phyloP scores from a whole-genome alignment of 2,888 invertebrate genomes.

The Flabesymbios commensalis region DNA sequence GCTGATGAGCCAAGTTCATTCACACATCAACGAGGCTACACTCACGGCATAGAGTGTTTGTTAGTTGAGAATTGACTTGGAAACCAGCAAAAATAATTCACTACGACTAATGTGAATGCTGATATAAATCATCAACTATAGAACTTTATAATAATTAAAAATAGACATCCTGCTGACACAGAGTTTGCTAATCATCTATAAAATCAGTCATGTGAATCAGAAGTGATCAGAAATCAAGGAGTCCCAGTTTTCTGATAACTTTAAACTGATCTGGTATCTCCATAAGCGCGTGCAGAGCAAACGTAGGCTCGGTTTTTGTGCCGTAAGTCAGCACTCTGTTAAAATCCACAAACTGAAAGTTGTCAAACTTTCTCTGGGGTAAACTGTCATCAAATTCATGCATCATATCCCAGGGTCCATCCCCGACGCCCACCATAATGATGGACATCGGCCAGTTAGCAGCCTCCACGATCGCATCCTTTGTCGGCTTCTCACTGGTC shows the following conservation, averaged over 20 bases:
- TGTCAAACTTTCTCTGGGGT: conserved; percentile 64
- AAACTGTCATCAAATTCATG: conserved; percentile 64
- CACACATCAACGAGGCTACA: too few relatives aligned
- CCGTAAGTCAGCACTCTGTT: conserved; percentile 54
- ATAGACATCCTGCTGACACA: too few relatives aligned
- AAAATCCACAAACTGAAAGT: conserved; percentile 66
- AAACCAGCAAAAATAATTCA: too few relatives aligned
- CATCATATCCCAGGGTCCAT: conserved; percentile 66
- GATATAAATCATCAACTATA: too few relatives aligned
- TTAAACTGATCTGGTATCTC: conserved; percentile 65
- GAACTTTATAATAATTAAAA: too few relatives aligned
- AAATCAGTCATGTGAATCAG: too few relatives aligned
- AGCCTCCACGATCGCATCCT: conserved; percentile 64
- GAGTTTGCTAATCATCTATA: too few relatives aligned
- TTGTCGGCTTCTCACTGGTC: conserved; percentile 62
- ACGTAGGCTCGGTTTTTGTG: conserved; percentile 52
- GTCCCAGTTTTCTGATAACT: conserved; percentile 47
- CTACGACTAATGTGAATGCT: too few relatives aligned
- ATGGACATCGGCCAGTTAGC: conserved; percentile 64
- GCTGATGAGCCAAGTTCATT: too few relatives aligned
- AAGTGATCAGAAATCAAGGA: conserved; percentile 36
- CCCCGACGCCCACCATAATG: conserved; percentile 65
- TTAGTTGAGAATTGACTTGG: too few relatives aligned
- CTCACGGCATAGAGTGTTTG: too few relatives aligned
- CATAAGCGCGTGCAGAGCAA: conserved; percentile 65